These are phyloP conservation scores for Polia nebulosa DNA, from an alignment of 2,888 invertebrate genomes.

Conservation along the genomic window DNA sequence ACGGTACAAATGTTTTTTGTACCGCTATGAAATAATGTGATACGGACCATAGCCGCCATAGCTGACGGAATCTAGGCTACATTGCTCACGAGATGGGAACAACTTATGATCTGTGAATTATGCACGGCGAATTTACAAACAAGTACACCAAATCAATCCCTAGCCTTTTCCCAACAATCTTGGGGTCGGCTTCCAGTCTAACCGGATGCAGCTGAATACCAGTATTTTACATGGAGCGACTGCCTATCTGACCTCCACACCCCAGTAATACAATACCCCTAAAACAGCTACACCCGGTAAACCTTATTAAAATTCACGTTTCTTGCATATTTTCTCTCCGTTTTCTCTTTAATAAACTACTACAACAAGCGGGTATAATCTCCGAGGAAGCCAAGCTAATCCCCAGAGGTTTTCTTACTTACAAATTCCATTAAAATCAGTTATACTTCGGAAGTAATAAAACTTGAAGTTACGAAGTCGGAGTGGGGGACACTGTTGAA, in stretches of 20 bases:
- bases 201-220: too few relatives aligned
- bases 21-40: conserved; percentile 40
- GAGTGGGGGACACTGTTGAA: conserved; percentile 38
- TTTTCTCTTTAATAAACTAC: conserved; percentile 37
- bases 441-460: conserved; percentile 58
- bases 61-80: conserved; percentile 29
- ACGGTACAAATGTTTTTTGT: conserved; percentile 41
- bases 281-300: conserved; percentile 24
- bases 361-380: conserved; percentile 40
- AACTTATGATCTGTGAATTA: conserved; percentile 37
- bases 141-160: too few relatives aligned
- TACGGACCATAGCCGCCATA: conserved; percentile 22
- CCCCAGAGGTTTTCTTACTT: conserved; percentile 49
- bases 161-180: too few relatives aligned
- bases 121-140: conserved; percentile 27
- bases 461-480: conserved; percentile 47
- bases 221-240: too few relatives aligned
- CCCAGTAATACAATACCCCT: too few relatives aligned
- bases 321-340: conserved; percentile 35
- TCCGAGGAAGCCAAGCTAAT: conserved; percentile 43
- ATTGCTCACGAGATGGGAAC: conserved; percentile 21
- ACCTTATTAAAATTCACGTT: conserved; percentile 43
- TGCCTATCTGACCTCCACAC: too few relatives aligned
- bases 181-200: too few relatives aligned
- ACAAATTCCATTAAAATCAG: conserved; percentile 61